Percentiles rank a stretch among this genome's conserved stretches.
Conservation (phyloP, 2,888 invertebrate species). For the Spatulosminthurus flaviceps region DNA sequence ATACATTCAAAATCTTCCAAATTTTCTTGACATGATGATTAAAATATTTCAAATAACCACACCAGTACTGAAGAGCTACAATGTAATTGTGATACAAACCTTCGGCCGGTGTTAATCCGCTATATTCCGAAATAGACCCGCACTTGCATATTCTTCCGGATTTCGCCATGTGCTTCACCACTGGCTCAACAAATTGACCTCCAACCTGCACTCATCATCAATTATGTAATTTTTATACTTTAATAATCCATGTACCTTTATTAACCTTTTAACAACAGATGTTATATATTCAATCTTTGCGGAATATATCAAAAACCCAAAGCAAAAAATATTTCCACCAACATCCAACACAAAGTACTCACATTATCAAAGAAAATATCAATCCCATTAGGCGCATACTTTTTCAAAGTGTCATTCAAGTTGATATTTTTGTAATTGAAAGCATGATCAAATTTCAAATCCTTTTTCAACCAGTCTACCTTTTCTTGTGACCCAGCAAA, state of each 20-base stretch:
- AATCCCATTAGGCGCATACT: conserved; percentile 74
- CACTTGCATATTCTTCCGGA: conserved; percentile 74
- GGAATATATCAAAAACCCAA: too few relatives aligned
- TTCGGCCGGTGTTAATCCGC: conserved; percentile 66
- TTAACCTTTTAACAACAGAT: too few relatives aligned
- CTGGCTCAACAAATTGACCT: conserved; percentile 72
- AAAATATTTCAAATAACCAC: too few relatives aligned
- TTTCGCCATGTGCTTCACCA: conserved; percentile 73
- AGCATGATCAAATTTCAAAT: conserved; percentile 75
- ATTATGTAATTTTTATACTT: too few relatives aligned
- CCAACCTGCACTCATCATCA: too few relatives aligned
- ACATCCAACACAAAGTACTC: conserved; percentile 61
- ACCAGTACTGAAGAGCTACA: too few relatives aligned
- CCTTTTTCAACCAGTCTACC: conserved; percentile 74
- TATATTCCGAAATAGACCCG: conserved; percentile 73
- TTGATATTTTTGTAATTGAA: conserved; percentile 77
- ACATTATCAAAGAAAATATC: conserved; percentile 84
- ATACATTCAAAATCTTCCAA: too few relatives aligned
- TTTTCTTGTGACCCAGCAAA: conserved; percentile 79
- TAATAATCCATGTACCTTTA: too few relatives aligned
- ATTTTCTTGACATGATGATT: too few relatives aligned
- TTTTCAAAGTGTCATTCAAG: conserved; percentile 70
- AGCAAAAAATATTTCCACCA: neutral
- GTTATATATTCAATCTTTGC: too few relatives aligned
- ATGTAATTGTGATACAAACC: too few relatives aligned